Evolutionary conservation across 1,140 invertebrate species (phyloP).

Genomic region (Zaprionus ornatus): DNA sequence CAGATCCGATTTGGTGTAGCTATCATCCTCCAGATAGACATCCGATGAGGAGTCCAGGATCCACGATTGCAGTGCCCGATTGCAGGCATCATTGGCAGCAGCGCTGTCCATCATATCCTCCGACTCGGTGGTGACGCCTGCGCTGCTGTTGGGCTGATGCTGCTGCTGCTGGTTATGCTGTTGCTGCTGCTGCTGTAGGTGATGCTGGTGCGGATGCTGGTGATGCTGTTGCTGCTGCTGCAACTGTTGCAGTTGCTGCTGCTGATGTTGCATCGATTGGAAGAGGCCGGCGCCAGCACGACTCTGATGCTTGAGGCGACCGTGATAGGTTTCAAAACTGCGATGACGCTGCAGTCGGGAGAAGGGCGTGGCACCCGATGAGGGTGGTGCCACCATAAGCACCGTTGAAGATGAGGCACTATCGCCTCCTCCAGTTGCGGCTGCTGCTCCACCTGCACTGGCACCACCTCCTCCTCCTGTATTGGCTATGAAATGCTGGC

Average conservation of each 20-base stretch:
- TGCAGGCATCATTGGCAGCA: slow-evolving; percentile 47
- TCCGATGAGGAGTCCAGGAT: slow-evolving; percentile 82
- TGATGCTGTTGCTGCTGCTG: slow-evolving; percentile 59
- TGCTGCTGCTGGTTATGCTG: slow-evolving; percentile 25
- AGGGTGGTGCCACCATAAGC: slow-evolving; percentile 37
- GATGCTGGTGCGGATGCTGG: slow-evolving; percentile 55
- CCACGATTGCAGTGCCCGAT: slow-evolving; percentile 69
- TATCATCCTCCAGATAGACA: slow-evolving; percentile 79
- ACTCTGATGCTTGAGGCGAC: slow-evolving; percentile 73
- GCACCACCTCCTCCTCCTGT: slow-evolving; percentile 3
- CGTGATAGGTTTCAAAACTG: slow-evolving; percentile 80
- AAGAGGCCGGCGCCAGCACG: slow-evolving; percentile 59
- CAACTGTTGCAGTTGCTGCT: slow-evolving; percentile 38
- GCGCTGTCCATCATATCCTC: slow-evolving; percentile 58
- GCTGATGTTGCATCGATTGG: slow-evolving; percentile 71
- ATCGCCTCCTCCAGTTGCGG: background rate
- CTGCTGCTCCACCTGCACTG: background rate
- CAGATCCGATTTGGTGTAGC: slow-evolving; percentile 81
- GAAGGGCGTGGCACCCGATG: slow-evolving; percentile 31
- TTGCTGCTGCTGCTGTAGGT: slow-evolving; percentile 42
- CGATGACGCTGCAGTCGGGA: slow-evolving; percentile 75
- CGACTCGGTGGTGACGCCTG: slow-evolving; percentile 46
- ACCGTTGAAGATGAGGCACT: slow-evolving; percentile 24
- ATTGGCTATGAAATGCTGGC: slow-evolving; percentile 61
- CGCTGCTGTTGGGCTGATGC: slow-evolving; percentile 48